Conservation (phyloP, 2,888 invertebrate species). For the Gasteruption jaculator region DNA sequence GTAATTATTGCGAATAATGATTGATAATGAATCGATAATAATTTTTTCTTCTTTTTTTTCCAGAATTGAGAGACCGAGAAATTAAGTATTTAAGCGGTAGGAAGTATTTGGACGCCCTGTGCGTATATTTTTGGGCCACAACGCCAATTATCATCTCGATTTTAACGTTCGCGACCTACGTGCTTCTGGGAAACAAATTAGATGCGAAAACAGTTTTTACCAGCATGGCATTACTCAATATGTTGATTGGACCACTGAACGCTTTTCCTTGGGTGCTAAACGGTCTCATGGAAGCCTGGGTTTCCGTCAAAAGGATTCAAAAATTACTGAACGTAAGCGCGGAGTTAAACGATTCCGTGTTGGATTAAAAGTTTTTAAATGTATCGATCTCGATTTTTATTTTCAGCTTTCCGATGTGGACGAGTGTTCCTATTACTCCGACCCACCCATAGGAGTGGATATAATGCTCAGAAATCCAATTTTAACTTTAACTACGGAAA, state of each 20-base stretch:
- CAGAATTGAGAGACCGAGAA: slow-evolving; percentile 67
- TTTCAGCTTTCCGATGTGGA: slow-evolving; percentile 64
- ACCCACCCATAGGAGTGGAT: slow-evolving; percentile 34
- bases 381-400: no score
- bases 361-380: slow-evolving; percentile 6
- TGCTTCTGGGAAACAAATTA: slow-evolving; percentile 71
- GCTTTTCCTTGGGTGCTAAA: slow-evolving; percentile 98
- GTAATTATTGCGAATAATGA: slow-evolving; percentile 3
- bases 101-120: slow-evolving; percentile 95
- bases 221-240: slow-evolving; percentile 88
- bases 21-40: not conserved
- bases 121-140: slow-evolving; percentile 98
- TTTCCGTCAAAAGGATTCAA: slow-evolving; percentile 85
- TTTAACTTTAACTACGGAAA: slow-evolving; percentile 25
- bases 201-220: slow-evolving; percentile 92
- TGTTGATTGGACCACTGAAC: slow-evolving; percentile 93
- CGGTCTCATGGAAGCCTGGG: slow-evolving; percentile 93
- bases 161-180: slow-evolving; percentile 76
- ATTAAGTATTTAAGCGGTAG: slow-evolving; percentile 74
- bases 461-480: slow-evolving; percentile 35
- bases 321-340: slow-evolving; percentile 70
- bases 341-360: no score
- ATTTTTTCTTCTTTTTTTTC: slow-evolving; percentile 6
- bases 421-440: slow-evolving; percentile 59
- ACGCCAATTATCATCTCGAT: slow-evolving; percentile 89